Evolutionary conservation across 2,113 vertebrate genomes (phyloP).

Genomic region (Sporophila hypoxantha): DNA sequence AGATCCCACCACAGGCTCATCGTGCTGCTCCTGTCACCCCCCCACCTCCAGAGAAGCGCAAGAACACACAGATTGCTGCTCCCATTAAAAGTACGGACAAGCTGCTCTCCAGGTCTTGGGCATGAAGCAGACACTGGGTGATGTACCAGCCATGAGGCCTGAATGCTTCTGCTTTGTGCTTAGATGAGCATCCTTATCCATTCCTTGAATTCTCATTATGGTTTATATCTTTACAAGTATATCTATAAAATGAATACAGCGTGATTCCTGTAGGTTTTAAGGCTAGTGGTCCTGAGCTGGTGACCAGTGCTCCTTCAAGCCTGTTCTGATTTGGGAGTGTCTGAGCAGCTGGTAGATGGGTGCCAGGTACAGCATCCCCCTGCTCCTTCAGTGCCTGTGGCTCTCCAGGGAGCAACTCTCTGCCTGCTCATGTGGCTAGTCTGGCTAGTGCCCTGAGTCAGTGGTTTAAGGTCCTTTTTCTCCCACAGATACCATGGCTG

Average conservation of each 20-base stretch:
- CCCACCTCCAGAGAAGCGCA: constrained; percentile 87
- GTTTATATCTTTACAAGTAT: neutral
- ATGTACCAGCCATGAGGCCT: neutral
- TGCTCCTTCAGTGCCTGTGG: neutral
- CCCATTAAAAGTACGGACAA: constrained; percentile 66
- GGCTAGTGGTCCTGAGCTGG: neutral
- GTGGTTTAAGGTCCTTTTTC: neutral
- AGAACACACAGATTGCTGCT: constrained; percentile 61
- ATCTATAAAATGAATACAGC: neutral
- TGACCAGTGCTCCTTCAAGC: neutral
- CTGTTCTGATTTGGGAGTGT: neutral
- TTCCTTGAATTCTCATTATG: neutral
- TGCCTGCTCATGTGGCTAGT: neutral
- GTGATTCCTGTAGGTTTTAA: neutral
- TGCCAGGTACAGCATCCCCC: neutral
- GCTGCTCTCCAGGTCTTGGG: neutral
- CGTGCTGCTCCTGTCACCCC: constrained; percentile 84
- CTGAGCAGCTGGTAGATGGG: neutral
- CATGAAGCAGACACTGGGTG: fast-evolving
- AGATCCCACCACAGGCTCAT: constrained; percentile 85
- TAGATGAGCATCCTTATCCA: neutral
- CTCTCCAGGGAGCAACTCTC: neutral
- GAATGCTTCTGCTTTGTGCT: neutral
- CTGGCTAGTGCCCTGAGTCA: neutral
- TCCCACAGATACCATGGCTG: neutral